Percentiles rank a stretch among this genome's conserved stretches.
phyloP scores from a whole-genome alignment of 1,140 invertebrate genomes.

The Euschistus heros region DNA sequence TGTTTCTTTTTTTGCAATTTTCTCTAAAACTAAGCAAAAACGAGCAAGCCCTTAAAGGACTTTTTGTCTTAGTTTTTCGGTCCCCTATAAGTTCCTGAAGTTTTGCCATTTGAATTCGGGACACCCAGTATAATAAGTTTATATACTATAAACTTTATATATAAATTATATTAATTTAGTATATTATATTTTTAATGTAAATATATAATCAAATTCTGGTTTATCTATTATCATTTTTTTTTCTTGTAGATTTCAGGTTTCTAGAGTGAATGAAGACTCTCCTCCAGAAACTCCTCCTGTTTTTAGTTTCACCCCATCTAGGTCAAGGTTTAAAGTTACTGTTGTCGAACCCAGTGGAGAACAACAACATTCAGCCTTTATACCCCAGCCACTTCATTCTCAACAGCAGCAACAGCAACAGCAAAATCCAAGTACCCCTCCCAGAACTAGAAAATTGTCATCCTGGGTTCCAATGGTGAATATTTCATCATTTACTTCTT shows the following conservation, averaged over 20 bases:
- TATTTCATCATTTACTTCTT: not conserved
- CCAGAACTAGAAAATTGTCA: conserved; percentile 19
- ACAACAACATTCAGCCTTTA: not conserved
- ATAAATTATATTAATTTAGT: too few relatives aligned
- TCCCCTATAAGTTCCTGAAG: too few relatives aligned
- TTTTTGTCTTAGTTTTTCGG: too few relatives aligned
- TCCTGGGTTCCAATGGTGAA: conserved; percentile 14
- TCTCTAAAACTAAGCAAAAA: too few relatives aligned
- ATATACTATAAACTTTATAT: too few relatives aligned
- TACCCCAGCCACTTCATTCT: not conserved
- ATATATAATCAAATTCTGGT: too few relatives aligned
- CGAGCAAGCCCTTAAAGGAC: too few relatives aligned
- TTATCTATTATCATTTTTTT: too few relatives aligned
- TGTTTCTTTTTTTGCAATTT: too few relatives aligned
- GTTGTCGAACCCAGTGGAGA: conserved; percentile 21
- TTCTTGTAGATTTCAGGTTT: conserved; percentile 28
- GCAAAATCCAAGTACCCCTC: conserved; percentile 8
- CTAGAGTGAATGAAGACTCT: conserved; percentile 27
- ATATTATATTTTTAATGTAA: too few relatives aligned
- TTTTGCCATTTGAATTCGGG: too few relatives aligned
- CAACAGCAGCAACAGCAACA: not conserved
- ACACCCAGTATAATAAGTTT: too few relatives aligned
- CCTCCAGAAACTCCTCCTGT: conserved; percentile 10
- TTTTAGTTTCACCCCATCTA: conserved; percentile 2
- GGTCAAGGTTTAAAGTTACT: conserved; percentile 24